Conservation (phyloP, 2,113 vertebrate genomes). For the Diadophis punctatus region DNA sequence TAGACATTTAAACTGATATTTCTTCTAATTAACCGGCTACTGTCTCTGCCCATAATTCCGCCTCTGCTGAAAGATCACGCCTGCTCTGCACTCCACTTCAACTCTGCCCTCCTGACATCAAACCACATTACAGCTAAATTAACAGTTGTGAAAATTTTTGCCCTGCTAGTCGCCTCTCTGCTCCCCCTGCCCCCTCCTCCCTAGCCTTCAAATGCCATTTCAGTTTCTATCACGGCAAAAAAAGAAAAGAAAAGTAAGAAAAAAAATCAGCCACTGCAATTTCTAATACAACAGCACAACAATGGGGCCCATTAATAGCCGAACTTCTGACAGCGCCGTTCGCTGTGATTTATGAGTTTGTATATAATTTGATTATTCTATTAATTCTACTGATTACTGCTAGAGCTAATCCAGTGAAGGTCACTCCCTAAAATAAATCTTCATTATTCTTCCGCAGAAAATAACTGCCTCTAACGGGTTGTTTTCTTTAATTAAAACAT, state of each 20-base stretch:
- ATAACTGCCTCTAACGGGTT: conserved; percentile 79
- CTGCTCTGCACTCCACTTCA: conserved; percentile 64
- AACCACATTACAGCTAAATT: conserved; percentile 75
- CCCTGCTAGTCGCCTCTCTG: conserved; percentile 40
- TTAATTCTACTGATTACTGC: conserved; percentile 87
- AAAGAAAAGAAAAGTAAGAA: not conserved
- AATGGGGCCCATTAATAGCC: conserved; percentile 78
- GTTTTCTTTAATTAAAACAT: conserved; percentile 86
- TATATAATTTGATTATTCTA: conserved; percentile 90
- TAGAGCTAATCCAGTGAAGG: conserved; percentile 82
- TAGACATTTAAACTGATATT: conserved; percentile 74
- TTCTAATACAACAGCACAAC: conserved; percentile 79
- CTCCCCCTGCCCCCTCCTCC: conserved; percentile 26
- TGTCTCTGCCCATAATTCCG: conserved; percentile 66
- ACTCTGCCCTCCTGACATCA: conserved; percentile 75
- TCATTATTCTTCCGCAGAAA: conserved; percentile 77
- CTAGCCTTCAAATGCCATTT: conserved; percentile 78
- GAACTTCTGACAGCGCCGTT: conserved; percentile 74
- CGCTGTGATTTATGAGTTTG: conserved; percentile 84
- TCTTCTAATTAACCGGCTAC: conserved; percentile 75
- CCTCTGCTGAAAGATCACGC: conserved; percentile 68
- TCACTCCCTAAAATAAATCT: conserved; percentile 88
- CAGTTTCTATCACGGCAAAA: conserved; percentile 70
- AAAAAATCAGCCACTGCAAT: conserved; percentile 69
- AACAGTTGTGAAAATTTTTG: conserved; percentile 77